Base-by-base conservation (phyloP, 2,797 vertebrate species). In the Gorsachius magnificus region DNA sequence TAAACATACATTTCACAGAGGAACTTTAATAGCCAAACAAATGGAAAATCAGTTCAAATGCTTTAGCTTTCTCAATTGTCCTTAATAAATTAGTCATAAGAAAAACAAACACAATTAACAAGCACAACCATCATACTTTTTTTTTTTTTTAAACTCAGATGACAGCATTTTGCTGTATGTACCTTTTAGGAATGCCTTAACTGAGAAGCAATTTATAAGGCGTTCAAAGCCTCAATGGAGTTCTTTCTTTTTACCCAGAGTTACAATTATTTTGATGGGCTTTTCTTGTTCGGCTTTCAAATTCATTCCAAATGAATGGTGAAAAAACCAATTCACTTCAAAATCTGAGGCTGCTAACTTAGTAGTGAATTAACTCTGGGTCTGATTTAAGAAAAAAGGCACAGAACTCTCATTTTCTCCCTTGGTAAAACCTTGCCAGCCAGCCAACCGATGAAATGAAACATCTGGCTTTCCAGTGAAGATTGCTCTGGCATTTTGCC, bases 21-120 rank as follows among this genome's bases (percentile, higher is more conserved):
- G 79, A 97, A 93, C 66, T 95, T 96, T 80, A 96, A 97, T 91
- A 95, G 87, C 46, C 75, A 97, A 97, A 96, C 94, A 97, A 97
- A 97, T 58, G 70, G 90, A 97, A 97, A 97, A 89, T 68, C 83
- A 63, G 74, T 95, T 95, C 68, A 83, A 90, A 95, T 80, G 45
- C 43, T 96, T 95, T 84, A 90, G 85, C 77, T 89, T 96, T 96
- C 78, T 97, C 90, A 95, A 87, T 89, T 87, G 74, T 96, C 80
- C 78, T 91, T 94, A 95, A 96, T 96, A 95, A 97, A 97, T 95
- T 82, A 97, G 81, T 92, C 84, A 90, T 89, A 96, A 95, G 83
- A 16, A 89, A 84, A 91, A n/a, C 63, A 89, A 95, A 87, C 33
- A 88, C 50, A 96, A 77, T 95, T 96, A 97, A 88, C 25, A 87